Evolutionary conservation across 2,888 invertebrate species (phyloP).

Genomic region (Proisotoma minuta): DNA sequence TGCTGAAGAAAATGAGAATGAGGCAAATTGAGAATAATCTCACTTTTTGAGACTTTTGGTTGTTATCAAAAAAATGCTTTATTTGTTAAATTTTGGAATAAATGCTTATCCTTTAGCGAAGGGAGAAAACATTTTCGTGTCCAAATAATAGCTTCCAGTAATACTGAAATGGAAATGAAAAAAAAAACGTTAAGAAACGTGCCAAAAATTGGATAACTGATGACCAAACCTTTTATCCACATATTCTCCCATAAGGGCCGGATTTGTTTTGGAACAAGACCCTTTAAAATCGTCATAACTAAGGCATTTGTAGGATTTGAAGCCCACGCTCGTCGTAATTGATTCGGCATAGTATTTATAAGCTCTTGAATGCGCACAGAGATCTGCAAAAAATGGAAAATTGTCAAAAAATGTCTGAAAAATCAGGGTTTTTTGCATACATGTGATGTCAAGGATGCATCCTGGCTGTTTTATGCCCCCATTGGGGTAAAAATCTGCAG

Average conservation of each 20-base stretch:
- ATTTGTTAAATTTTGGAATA: no score
- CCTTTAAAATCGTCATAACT: background rate
- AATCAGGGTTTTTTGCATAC: background rate
- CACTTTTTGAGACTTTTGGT: no score
- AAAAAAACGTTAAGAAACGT: background rate
- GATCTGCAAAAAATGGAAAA: background rate
- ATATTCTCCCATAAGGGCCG: background rate
- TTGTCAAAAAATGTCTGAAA: background rate
- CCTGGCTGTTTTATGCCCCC: constrained; percentile 13
- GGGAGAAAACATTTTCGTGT: background rate
- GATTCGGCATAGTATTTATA: constrained; percentile 12
- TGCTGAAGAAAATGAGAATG: no score
- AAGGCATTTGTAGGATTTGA: constrained; percentile 1
- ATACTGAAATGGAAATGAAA: no score
- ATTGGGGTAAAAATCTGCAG: constrained; percentile 14
- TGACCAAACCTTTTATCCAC: background rate
- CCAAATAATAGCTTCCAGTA: background rate
- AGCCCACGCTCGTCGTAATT: background rate
- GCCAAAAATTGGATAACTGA: background rate
- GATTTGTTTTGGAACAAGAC: background rate
- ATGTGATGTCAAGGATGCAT: background rate
- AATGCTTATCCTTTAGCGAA: background rate
- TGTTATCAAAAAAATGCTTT: background rate
- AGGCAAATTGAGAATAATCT: no score
- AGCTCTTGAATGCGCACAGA: constrained; percentile 12